Evolutionary conservation across 2,888 invertebrate genomes (phyloP).

Genomic region (Yponomeuta sedellus): DNA sequence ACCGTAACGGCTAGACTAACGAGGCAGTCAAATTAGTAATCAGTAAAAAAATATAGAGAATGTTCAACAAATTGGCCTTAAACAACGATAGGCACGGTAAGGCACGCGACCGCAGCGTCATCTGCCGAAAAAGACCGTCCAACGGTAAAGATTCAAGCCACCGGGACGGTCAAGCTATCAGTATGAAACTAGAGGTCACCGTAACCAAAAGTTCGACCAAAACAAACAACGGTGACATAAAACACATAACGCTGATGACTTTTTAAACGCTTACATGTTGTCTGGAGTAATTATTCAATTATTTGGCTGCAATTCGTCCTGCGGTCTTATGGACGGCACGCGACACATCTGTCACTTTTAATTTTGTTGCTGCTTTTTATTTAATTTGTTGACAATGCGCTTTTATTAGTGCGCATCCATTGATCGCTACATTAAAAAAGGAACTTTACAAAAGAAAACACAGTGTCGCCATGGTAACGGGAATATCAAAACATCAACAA

Average conservation of each 20-base stretch:
- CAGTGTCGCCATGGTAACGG: neutral
- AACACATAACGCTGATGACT: constrained; percentile 5
- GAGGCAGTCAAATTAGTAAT: neutral
- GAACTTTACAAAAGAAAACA: neutral
- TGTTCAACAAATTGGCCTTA: neutral
- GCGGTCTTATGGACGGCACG: constrained; percentile 8
- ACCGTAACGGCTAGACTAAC: no score
- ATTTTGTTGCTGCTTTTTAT: neutral
- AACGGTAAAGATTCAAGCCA: neutral
- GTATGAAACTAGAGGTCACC: neutral
- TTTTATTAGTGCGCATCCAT: neutral
- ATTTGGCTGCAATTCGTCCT: constrained; percentile 5
- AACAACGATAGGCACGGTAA: neutral
- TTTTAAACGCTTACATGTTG: constrained; percentile 8
- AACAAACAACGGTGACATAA: constrained; percentile 2
- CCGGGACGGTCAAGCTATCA: neutral
- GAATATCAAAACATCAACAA: neutral
- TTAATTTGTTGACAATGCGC: neutral
- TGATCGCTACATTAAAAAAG: neutral
- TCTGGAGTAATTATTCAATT: constrained; percentile 9
- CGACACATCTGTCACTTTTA: constrained; percentile 2
- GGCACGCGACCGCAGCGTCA: neutral
- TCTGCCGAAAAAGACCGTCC: neutral
- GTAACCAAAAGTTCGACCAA: neutral
- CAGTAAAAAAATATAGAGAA: neutral